A percentile compares a stretch with the other conserved stretches of the same genome.
These are phyloP conservation scores for Bombus pyrosoma DNA, from an alignment of 1,140 invertebrate species.

Conservation along the genomic window DNA sequence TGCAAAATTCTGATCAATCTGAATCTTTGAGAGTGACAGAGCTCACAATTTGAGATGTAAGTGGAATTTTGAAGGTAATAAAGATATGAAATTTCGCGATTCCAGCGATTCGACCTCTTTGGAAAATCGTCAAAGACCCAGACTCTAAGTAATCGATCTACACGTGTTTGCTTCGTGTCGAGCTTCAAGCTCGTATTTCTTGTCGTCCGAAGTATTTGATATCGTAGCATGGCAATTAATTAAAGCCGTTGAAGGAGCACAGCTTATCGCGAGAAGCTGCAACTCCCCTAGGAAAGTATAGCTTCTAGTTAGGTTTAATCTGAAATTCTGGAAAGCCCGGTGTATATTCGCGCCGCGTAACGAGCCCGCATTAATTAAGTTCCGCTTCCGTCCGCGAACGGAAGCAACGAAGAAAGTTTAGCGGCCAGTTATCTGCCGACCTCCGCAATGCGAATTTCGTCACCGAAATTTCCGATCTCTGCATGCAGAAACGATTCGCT, in stretches of 20 bases:
- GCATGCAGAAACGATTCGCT: too few relatives aligned
- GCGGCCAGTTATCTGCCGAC: slow-evolving; percentile 26
- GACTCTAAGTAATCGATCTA: not conserved
- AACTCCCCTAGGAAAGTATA: slow-evolving; percentile 48
- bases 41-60: too few relatives aligned
- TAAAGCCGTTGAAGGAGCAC: slow-evolving; percentile 12
- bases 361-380: slow-evolving; percentile 53
- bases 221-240: slow-evolving; percentile 31
- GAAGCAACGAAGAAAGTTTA: slow-evolving; percentile 34
- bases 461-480: not conserved
- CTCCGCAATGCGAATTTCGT: slow-evolving; percentile 9
- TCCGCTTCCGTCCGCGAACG: slow-evolving; percentile 38
- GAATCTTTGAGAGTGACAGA: too few relatives aligned
- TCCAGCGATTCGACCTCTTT: too few relatives aligned
- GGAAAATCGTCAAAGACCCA: not conserved
- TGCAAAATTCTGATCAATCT: too few relatives aligned
- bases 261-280: slow-evolving; percentile 31
- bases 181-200: not conserved
- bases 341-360: slow-evolving; percentile 43
- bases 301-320: slow-evolving; percentile 49
- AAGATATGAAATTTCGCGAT: not conserved
- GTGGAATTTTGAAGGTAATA: too few relatives aligned
- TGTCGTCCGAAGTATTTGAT: not conserved
- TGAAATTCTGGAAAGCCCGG: slow-evolving; percentile 45
- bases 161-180: not conserved